Conservation (phyloP, 2,888 invertebrate species). For the Calameuta filiformis region DNA sequence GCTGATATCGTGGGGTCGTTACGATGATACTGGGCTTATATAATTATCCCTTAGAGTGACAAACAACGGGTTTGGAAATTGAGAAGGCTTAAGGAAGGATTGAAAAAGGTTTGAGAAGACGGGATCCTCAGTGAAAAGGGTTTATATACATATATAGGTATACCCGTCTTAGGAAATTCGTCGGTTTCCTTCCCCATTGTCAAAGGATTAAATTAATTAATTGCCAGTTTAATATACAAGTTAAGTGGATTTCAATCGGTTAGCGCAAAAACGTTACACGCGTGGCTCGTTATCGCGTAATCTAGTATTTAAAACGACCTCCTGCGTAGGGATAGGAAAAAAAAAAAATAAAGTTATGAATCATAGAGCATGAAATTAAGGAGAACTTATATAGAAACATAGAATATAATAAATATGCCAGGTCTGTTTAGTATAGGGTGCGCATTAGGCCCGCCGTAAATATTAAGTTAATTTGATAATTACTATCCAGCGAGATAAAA, state of each 20-base stretch:
- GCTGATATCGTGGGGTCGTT: not conserved
- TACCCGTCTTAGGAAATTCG: not conserved
- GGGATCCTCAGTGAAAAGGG: not conserved
- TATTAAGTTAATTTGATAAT: slow-evolving; percentile 48
- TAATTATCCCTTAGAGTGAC: not conserved
- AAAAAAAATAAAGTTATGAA: not conserved
- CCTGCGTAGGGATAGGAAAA: not conserved
- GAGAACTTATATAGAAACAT: not conserved
- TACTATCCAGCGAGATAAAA: slow-evolving; percentile 20
- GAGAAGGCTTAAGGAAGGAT: not conserved
- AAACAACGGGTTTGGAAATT: not conserved
- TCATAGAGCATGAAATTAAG: not conserved
- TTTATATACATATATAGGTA: not conserved
- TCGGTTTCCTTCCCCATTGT: not conserved
- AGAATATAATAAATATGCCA: slow-evolving; percentile 25
- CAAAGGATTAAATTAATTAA: not conserved
- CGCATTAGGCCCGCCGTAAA: slow-evolving; percentile 30
- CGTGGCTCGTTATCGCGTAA: not conserved
- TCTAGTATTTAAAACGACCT: not conserved
- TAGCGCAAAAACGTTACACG: not conserved
- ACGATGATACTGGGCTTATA: not conserved
- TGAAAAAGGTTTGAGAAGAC: not conserved
- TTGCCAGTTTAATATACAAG: not conserved
- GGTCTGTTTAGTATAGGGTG: slow-evolving; percentile 5
- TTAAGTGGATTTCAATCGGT: not conserved